Evolutionary conservation across 2,113 vertebrate species (phyloP).

Genomic region (Cnemophilus loriae): DNA sequence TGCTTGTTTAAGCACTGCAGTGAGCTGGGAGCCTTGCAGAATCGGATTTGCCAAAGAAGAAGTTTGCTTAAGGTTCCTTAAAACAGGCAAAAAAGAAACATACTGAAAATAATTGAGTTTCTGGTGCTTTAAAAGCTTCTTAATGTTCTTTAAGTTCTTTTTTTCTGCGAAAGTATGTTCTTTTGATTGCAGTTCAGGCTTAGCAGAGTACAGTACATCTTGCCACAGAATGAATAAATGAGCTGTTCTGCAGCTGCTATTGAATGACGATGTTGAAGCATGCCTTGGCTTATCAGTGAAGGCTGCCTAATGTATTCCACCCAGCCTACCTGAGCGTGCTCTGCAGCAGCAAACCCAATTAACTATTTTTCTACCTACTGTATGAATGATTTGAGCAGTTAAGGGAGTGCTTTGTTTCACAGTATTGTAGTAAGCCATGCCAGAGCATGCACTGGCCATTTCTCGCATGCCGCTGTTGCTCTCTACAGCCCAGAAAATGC

Average conservation of each 20-base stretch:
- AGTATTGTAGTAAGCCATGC: background rate
- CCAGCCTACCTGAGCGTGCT: constrained; percentile 19
- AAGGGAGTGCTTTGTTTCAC: background rate
- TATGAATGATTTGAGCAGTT: background rate
- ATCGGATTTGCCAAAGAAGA: background rate
- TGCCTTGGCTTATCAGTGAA: constrained; percentile 36
- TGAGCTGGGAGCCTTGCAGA: background rate
- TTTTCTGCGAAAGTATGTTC: background rate
- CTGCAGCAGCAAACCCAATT: constrained; percentile 1
- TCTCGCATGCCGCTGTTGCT: background rate
- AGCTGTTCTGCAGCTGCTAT: constrained; percentile 42
- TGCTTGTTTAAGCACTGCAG: constrained; percentile 1
- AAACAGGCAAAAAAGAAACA: background rate
- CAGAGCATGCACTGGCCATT: background rate
- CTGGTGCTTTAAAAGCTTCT: constrained; percentile 43
- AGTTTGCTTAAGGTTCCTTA: constrained; percentile 1
- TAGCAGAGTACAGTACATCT: constrained; percentile 41
- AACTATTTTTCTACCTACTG: background rate
- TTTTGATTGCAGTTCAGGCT: constrained; percentile 43
- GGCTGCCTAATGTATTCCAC: constrained; percentile 34
- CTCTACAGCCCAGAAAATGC: background rate
- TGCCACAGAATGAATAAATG: constrained; percentile 40
- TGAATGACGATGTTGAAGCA: constrained; percentile 38
- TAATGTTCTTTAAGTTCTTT: constrained; percentile 30
- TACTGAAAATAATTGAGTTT: constrained; percentile 48